Evolutionary conservation across 2,888 invertebrate genomes (phyloP), one percentile per base, ranked within the genome.

Genomic region (Schizotus pectinicornis): DNA sequence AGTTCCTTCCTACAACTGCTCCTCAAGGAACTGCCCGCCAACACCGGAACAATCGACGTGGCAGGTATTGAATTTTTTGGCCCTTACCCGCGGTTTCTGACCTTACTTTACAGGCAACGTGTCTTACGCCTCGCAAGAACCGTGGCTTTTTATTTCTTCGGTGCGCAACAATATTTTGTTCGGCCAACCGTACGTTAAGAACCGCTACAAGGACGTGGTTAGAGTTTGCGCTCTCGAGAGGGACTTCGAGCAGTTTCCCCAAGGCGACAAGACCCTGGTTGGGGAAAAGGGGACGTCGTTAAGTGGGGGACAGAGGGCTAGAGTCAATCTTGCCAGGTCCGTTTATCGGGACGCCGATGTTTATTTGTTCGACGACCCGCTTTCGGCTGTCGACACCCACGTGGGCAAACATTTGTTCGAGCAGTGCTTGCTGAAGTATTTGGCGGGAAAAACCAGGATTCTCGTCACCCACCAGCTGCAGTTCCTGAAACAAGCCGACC

Each of bases 401-500:
- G 92, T 93, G 7, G 88, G 89, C 0, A 85, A 86, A 59, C 88
- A 90, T 75, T 79, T 93, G 7, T 91, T 92, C 70, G 86, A 91
- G 46, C 84, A 89, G 77, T 92, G 91, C 47, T 86, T 91, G 50
- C 80, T 79, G 9, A 80, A 82, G 1, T 80, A 81, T 58, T 71
- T 85, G 61, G 77, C 81, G 6, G 80, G 86, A 59, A 86, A 88
- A 73, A 90, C 91, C 0, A 82, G 90, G 35, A 85, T 94, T 63
- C 83, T 94, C 9, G 90, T 92, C 56, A 94, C 94, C 0, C 94
- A 95, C 78, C 94, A 94, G 75, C 80, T 92, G 38, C 94, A 94
- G 73, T 91, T 89, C 70, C 81, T 91, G 37, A 86, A 86, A 67
- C 73, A 82, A 13, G 89, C 87, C 0, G 87, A 90, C 75, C 81